A percentile compares a stretch with the other conserved stretches of the same genome.
These are phyloP conservation scores for Agrypnia vestita DNA, from an alignment of 1,140 invertebrate species.

Conservation along the genomic window DNA sequence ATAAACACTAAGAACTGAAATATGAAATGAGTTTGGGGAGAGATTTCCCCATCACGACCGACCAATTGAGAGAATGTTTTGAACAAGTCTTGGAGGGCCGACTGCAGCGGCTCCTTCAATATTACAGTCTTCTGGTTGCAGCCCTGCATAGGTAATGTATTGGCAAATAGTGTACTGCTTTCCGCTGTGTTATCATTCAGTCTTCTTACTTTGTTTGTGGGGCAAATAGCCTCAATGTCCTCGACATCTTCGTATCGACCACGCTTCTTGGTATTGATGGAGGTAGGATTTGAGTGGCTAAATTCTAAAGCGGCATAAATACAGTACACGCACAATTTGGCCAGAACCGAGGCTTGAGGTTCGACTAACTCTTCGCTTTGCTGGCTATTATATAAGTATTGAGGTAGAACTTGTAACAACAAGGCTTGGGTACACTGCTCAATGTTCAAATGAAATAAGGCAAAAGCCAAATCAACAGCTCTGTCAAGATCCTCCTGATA, in stretches of 20 bases:
- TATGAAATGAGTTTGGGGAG: conserved; percentile 90
- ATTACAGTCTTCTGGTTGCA: conserved; percentile 65
- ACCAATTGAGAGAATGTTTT: conserved; percentile 82
- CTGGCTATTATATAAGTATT: conserved; percentile 82
- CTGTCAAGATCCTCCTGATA: conserved; percentile 80
- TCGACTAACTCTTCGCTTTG: conserved; percentile 83
- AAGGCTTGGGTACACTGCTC: conserved; percentile 88
- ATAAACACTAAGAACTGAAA: conserved; percentile 87
- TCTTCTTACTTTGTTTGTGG: conserved; percentile 78
- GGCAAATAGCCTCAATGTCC: conserved; percentile 75
- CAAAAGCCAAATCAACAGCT: conserved; percentile 88
- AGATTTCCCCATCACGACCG: conserved; percentile 83
- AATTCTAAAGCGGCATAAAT: conserved; percentile 84
- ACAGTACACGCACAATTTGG: conserved; percentile 83
- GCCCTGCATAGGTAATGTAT: conserved; percentile 64
- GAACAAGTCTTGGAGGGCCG: conserved; percentile 79
- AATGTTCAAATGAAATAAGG: conserved; percentile 92
- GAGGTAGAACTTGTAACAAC: conserved; percentile 82
- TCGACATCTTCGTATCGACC: conserved; percentile 77
- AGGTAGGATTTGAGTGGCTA: conserved; percentile 72
- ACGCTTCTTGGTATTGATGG: conserved; percentile 74
- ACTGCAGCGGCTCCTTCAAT: conserved; percentile 77
- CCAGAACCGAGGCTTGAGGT: conserved; percentile 83
- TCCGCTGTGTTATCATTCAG: conserved; percentile 77
- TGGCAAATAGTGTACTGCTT: conserved; percentile 72